phyloP scores from a whole-genome alignment of 2,888 invertebrate species.

The Caradrina clavipalpis region DNA sequence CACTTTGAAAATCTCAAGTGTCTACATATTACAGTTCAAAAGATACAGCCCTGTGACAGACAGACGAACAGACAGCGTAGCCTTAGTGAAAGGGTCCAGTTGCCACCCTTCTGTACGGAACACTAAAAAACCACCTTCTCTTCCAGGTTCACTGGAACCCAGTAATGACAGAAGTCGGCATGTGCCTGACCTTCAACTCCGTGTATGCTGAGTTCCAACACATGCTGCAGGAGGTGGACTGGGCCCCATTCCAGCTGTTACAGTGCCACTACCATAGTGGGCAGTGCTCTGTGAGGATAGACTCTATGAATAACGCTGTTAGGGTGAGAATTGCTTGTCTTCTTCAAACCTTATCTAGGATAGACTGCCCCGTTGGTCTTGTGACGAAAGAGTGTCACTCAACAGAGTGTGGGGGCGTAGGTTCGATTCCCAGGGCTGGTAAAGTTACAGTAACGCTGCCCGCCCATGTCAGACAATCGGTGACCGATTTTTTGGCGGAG shows the following conservation, averaged over 20 bases:
- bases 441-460: no score
- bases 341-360: not conserved
- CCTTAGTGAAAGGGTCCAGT: no score
- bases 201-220: constrained; percentile 83
- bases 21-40: no score
- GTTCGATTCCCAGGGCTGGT: no score
- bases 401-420: no score
- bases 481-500: no score
- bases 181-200: constrained; percentile 86
- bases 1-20: no score
- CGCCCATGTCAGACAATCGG: no score
- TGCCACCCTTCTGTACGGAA: not conserved
- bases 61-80: no score
- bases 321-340: constrained; percentile 74
- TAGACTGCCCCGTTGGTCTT: no score
- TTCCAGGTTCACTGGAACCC: constrained; percentile 81
- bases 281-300: constrained; percentile 87
- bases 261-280: constrained; percentile 89
- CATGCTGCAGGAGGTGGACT: constrained; percentile 70
- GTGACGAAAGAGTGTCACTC: no score
- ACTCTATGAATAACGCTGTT: constrained; percentile 80
- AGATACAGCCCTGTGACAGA: no score
- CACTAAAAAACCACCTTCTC: not conserved
- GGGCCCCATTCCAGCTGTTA: constrained; percentile 74
- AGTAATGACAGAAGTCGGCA: constrained; percentile 88